A percentile compares a stretch with the other conserved stretches of the same genome.
Evolutionary conservation across 1,140 invertebrate genomes (phyloP).

Genomic region (Eurosta solidaginis): DNA sequence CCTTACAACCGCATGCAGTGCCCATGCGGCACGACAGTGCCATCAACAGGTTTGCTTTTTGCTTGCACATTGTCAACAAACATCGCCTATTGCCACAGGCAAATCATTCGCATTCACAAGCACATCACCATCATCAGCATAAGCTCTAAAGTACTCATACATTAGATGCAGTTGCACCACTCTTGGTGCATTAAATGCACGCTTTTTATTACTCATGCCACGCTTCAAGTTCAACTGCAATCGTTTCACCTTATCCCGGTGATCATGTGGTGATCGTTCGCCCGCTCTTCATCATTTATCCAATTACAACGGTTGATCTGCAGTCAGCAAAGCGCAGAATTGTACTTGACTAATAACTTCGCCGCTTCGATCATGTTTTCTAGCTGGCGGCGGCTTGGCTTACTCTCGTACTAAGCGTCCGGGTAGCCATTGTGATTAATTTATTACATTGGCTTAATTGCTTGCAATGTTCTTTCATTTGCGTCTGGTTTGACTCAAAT

Average conservation of each 20-base stretch:
- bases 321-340: neutral
- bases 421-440: conserved; percentile 35
- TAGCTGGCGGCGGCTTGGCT: conserved; percentile 6
- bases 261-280: neutral
- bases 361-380: conserved; percentile 11
- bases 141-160: neutral
- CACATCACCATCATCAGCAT: neutral
- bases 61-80: neutral
- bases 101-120: neutral
- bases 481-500: conserved; percentile 15
- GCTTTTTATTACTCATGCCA: neutral
- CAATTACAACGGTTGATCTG: neutral
- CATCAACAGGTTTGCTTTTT: neutral
- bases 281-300: neutral
- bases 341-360: conserved; percentile 19
- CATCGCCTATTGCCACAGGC: neutral
- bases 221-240: neutral
- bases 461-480: conserved; percentile 35
- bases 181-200: neutral
- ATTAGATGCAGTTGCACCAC: conserved; percentile 15
- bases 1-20: neutral
- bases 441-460: conserved; percentile 40
- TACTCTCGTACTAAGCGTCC: conserved; percentile 13
- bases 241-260: neutral
- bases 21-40: neutral